These are phyloP conservation scores for Grapholita molesta DNA, from an alignment of 1,140 invertebrate genomes.

Conservation along the genomic window DNA sequence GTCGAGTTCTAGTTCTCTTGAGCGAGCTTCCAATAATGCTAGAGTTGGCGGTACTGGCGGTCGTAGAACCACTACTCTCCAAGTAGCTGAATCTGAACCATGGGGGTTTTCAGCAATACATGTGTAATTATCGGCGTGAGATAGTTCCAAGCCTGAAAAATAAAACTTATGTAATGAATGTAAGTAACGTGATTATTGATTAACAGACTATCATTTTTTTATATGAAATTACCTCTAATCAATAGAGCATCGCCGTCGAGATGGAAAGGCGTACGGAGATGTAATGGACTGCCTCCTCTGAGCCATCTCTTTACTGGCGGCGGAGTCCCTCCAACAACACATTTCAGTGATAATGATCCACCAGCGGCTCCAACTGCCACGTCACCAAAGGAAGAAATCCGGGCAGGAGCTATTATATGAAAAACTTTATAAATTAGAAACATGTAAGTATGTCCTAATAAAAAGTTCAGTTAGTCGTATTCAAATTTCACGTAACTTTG, in stretches of 20 bases:
- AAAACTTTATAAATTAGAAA: neutral
- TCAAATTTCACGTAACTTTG: too few relatives aligned
- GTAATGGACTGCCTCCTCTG: slow-evolving; percentile 79
- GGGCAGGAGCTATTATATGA: slow-evolving; percentile 57
- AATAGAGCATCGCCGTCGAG: slow-evolving; percentile 80
- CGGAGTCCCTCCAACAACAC: slow-evolving; percentile 82
- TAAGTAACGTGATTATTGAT: too few relatives aligned
- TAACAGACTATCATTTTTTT: too few relatives aligned
- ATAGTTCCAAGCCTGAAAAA: slow-evolving; percentile 74
- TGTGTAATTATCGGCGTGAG: slow-evolving; percentile 90
- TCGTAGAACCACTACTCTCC: slow-evolving; percentile 87
- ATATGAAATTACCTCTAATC: slow-evolving; percentile 77
- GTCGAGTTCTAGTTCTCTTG: slow-evolving; percentile 81
- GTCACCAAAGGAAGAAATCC: slow-evolving; percentile 74
- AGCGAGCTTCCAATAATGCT: slow-evolving; percentile 80
- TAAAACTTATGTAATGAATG: too few relatives aligned
- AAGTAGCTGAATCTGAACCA: slow-evolving; percentile 89
- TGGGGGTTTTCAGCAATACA: slow-evolving; percentile 92
- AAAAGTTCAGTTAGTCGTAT: too few relatives aligned
- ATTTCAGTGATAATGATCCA: slow-evolving; percentile 74
- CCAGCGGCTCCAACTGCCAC: slow-evolving; percentile 60
- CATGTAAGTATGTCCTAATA: too few relatives aligned
- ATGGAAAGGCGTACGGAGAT: slow-evolving; percentile 80
- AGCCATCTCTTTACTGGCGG: slow-evolving; percentile 82
- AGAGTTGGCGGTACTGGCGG: slow-evolving; percentile 84